Base-by-base conservation (phyloP, 2,888 invertebrate genomes). In the Diaperis boleti region DNA sequence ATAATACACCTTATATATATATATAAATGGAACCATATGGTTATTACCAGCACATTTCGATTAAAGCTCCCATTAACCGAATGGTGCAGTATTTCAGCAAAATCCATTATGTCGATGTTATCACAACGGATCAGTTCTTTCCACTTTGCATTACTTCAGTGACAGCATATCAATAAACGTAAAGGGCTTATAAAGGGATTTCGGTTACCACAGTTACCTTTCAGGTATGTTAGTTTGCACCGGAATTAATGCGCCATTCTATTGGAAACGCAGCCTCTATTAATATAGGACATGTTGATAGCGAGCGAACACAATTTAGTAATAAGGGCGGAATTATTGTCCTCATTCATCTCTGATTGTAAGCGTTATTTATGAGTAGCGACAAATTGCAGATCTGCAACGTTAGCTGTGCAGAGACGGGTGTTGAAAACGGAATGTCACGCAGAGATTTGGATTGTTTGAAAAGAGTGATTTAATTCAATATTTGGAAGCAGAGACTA, bases 251-350 rank as follows among this genome's bases (percentile, higher is more conserved):
- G 54, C 41, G 29, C 29, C 31, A 17, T 41, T 54, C 22, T 11
- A 41, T 10, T 22, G 15, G 54, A 54, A 54, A 54, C 54, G 22
- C 41, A 33, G 37, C 54, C 54, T 54, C 54, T 18, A 54, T 54
- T 54, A 54, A 54, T 54, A 54, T 41, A 41, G 29, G 29, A 29
- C 54, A 41, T 54, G 54, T 54, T 52, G 13, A 26, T 52, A 52
- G 52, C 39, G 37, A 37, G 20, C 18, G 49, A 52, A 37, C 52
- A 52, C 37, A 52, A 37, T 39, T 52, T 52, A 35, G 52, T 39
- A 52, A 52, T 52, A 52, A 52, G 52, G 52, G 52, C 35, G 37
- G 26, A 52, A 52, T 52, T 52, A 52, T 52, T 52, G 39, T 22
- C 52, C 4, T 14, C 39, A 37, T 52, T 52, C 18, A 52, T 52